Evolutionary conservation across 2,888 invertebrate genomes (phyloP).

Genomic region (Cancer borealis): DNA sequence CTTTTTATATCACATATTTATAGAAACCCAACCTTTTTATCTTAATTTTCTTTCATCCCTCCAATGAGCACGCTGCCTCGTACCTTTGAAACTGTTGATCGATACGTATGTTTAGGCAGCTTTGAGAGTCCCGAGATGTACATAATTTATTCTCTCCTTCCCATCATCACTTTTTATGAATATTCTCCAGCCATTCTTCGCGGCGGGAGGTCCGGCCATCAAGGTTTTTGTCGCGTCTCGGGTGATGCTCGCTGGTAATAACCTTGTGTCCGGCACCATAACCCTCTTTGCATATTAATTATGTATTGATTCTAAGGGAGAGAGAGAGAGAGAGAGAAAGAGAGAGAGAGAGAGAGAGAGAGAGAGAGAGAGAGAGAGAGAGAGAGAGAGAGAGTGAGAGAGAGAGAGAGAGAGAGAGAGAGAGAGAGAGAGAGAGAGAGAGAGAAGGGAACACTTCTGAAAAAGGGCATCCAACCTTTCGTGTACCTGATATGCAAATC

Average conservation of each 20-base stretch:
- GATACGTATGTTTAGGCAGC: background rate
- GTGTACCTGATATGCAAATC: constrained; percentile 39
- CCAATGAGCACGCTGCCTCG: background rate
- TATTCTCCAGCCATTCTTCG: background rate
- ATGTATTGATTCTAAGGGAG: background rate
- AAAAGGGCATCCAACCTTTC: constrained; percentile 27
- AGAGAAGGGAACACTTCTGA: background rate
- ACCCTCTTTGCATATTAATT: constrained; percentile 70
- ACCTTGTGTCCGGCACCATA: constrained; percentile 47
- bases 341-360: background rate
- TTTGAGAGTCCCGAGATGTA: background rate
- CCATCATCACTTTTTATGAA: constrained; percentile 5
- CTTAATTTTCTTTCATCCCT: background rate
- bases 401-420: constrained; percentile 20
- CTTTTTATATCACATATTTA: background rate
- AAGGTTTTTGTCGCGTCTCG: background rate
- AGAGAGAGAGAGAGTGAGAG: background rate
- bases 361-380: background rate
- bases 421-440: constrained; percentile 20
- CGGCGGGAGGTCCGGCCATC: constrained; percentile 36
- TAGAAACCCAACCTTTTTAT: background rate
- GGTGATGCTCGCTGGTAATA: constrained; percentile 12
- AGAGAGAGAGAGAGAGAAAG: constrained; percentile 26
- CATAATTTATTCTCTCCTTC: background rate
- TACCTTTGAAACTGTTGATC: background rate